Evolutionary conservation across 2,888 invertebrate species (phyloP), one percentile per base, ranked within the genome.

Genomic region (Drosophila kokeensis): DNA sequence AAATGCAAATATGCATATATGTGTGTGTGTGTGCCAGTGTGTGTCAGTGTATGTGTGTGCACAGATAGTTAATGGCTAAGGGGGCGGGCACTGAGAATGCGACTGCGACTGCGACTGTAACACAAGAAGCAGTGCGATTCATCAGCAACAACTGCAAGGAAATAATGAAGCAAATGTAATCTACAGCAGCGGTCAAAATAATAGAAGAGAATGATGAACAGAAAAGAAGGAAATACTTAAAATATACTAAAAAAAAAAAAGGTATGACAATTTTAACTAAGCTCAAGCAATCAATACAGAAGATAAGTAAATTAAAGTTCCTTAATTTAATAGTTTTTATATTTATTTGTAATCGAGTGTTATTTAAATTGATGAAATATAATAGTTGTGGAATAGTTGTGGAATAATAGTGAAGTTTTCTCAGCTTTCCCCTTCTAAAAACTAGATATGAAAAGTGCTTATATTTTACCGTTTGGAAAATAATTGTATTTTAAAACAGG

Each of bases 71-170:
- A 62, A 58, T 32, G 38, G 34, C 27, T n/a, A 10, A 24, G 32
- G 58, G 55, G n/a, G n/a, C 36, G 48, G 69, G 29, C 45, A 21
- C 45, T 21, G 21, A 45, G 45, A 45, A 21, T 21, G 40, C 40
- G n/a, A 53, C 27, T 27, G 40, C 40, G n/a, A 53, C 27, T 27
- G 11, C 45, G 2, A 29, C 21, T 36, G 36, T 36, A 34, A 36
- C 18, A 38, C 36, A 38, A n/a, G 13, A 36, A n/a, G 36, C 11
- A 27, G 34, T 27, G 42, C 66, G 38, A 21, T 45, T 52, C 53
- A 60, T 45, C 45, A 42, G 38, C 62, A 59, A 27, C 57, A 13
- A 13, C 34, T 24, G 52, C 27, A 57, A 38, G 34, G 13, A 38
- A 38, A 11, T 21, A 21, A 13, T 21, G 45, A 24, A 45, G 15